Base-by-base conservation (phyloP, 2,113 vertebrate genomes). In the Sceloporus tristichus region DNA sequence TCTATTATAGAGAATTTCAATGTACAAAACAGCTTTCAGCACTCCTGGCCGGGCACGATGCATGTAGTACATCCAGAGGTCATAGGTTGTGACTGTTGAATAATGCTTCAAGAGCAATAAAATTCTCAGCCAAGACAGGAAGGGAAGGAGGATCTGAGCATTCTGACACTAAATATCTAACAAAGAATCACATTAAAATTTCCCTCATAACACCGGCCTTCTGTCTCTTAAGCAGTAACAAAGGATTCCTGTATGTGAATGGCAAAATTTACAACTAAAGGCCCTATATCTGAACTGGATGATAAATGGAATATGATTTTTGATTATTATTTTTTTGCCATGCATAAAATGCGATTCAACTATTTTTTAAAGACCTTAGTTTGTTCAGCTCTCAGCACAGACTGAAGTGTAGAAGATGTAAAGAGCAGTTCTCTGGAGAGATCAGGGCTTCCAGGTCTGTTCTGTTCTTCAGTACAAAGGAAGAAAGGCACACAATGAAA, bases 361-460 rank as follows among this genome's bases (percentile, higher is more conserved):
- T 54, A 34, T 34, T 81, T 29, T 80, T 27, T 40, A 38, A 56
- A 82, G 59, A 9, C 40, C 16, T 81, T 40, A n/a, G 77, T 89
- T 89, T 89, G 68, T 82, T 82, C 78, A 66, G 56, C 56, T 79
- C 70, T 85, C 77, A 68, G 78, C 78, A 75, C 66, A 85, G 78
- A 76, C 68, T 85, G 84, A 89, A 89, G 79, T 76, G 70, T 40
- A 25, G 78, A 59, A 89, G 78, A 75, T 68, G 84, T 76, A 85
- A 70, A 82, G 84, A 77, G 23, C 79, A 85, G 42, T 85, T 76
- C 71, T 76, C 88, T n/a, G 68, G 88, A 89, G 70, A 88, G n/a
- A 89, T 27, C 70, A 38, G 18, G 59, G 42, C 70, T 89, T 29
- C 84, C 14, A 76, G 71, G 78, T 76, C 79, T 85, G 10, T 40